Percentiles rank a stretch among this genome's conserved stretches.
Evolutionary conservation across 2,888 invertebrate species (phyloP).

Genomic region (Gortyna flavago): DNA sequence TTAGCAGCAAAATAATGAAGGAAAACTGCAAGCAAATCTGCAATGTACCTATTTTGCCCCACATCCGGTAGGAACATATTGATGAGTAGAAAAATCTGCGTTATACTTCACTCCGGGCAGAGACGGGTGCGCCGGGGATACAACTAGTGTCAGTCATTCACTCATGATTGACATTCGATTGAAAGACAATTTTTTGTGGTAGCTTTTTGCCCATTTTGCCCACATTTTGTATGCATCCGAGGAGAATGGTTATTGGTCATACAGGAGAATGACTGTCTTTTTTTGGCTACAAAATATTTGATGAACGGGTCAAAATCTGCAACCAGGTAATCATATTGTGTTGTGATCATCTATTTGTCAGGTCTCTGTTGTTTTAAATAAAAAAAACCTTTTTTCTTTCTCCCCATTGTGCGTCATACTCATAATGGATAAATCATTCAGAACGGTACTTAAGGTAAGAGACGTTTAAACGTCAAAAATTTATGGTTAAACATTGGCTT

Average conservation of each 20-base stretch:
- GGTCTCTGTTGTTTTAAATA: background rate
- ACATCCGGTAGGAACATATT: constrained; percentile 5
- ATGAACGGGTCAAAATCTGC: background rate
- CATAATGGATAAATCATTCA: too few relatives aligned
- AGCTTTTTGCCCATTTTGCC: background rate
- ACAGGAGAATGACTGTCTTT: background rate
- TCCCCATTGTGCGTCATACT: background rate
- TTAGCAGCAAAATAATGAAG: background rate
- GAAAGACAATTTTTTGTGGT: constrained; percentile 38
- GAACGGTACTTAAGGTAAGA: too few relatives aligned
- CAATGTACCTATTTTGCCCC: background rate
- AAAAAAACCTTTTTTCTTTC: background rate
- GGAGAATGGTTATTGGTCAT: background rate
- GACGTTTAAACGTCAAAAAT: too few relatives aligned
- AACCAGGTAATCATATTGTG: background rate
- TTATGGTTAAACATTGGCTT: too few relatives aligned
- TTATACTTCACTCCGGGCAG: constrained; percentile 27
- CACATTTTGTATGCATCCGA: background rate
- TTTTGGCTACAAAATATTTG: background rate
- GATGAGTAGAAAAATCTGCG: constrained; percentile 26
- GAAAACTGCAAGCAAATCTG: background rate
- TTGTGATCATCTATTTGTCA: too few relatives aligned
- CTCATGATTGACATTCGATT: constrained; percentile 50
- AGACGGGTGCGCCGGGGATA: constrained; percentile 18
- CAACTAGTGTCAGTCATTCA: constrained; percentile 25